Evolutionary conservation across 2,113 vertebrate species (phyloP), one percentile per base, ranked within the genome.

Genomic region (Sitta europaea): DNA sequence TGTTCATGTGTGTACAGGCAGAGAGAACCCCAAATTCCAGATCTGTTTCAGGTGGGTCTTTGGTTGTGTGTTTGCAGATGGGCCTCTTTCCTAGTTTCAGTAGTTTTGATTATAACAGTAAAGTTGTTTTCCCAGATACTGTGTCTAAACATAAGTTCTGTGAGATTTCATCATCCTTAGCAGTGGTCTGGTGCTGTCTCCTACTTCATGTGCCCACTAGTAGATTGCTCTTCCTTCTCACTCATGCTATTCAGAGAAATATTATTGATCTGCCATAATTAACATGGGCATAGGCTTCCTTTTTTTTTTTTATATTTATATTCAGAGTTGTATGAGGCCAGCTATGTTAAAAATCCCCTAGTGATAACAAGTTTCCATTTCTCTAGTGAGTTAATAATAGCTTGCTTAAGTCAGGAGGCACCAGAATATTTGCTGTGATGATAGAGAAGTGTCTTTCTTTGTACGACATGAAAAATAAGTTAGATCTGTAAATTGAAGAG

Each of bases 381-480:
- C 93, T 90, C 43, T 71, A 48, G 75, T 62, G 71, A 83, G 94
- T 93, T 96, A 95, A 96, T 97, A 93, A 94, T 94, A 96, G 86
- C 88, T 63, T 90, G 6, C 78, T 83, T 83, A 38, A 81, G 73
- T 90, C 77, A 93, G 63, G 71, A 83, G 75, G 63, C 55, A 88
- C 75, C 51, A 80, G 63, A 92, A 48, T 83, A 47, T 76, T 86
- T 20, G 7, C 65, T 82, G 45, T 91, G 91, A 86, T 77, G 68
- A 71, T 31, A 90, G 38, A 43, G 47, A 90, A 80, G 47, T 86
- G 53, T 82, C 40, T 84, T 90, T 83, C 71, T 83, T 86, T 75
- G 20, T 68, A 48, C 0, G 0, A 40, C 74, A 57, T 79, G 29
- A 86, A 74, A 94, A 95, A 80, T 73, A 88, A 93, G 59, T 66